Evolutionary conservation across 1,140 invertebrate genomes (phyloP), one percentile per base, ranked within the genome.

Genomic region (Papilio glaucus): DNA sequence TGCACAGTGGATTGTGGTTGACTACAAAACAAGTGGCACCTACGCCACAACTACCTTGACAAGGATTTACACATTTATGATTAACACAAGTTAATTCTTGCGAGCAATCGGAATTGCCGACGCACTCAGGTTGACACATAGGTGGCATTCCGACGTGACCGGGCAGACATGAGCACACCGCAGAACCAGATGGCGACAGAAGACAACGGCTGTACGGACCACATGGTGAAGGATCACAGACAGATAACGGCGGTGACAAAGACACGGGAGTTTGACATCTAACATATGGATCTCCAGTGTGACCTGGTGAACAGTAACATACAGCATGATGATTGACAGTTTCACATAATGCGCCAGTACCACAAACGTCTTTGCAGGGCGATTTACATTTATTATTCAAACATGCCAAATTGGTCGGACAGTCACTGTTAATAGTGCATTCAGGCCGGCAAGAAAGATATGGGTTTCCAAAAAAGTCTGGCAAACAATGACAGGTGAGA

Each of bases 1-100:
- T 96, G 83, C 97, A 97, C 73, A 97, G 95, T 2, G 97, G 97
- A 88, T 97, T 97, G 81, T 97, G 97, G 86, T 97, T 97, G 26
- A 97, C 94, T 0, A 96, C 96, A 24, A 95, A 94, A 86, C 97
- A 98, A 18, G 95, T 82, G 12, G 97, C 96, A 74, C 95, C 95
- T 8, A 95, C 85, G 3, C 96, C 97, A 91, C 97, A 98, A 72
- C 96, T 96, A 9, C 96, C 96, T 24, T 95, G 95, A 78, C 97
- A 97, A 18, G 97, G 96, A 89, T 97, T 95, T 0, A 95, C 91
- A 89, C 97, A 97, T 89, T 95, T 95, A 82, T 96, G 95, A 85
- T 97, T 97, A 18, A 97, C 94, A 80, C 97, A 97, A 61, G 96
- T 96, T 85, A 96, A 95, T 26, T 94, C 96, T 88, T 96, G 96